Percentiles rank a stretch among this genome's conserved stretches.
phyloP scores from a whole-genome alignment of 2,888 invertebrate genomes.

The Didymodactylos carnosus region DNA sequence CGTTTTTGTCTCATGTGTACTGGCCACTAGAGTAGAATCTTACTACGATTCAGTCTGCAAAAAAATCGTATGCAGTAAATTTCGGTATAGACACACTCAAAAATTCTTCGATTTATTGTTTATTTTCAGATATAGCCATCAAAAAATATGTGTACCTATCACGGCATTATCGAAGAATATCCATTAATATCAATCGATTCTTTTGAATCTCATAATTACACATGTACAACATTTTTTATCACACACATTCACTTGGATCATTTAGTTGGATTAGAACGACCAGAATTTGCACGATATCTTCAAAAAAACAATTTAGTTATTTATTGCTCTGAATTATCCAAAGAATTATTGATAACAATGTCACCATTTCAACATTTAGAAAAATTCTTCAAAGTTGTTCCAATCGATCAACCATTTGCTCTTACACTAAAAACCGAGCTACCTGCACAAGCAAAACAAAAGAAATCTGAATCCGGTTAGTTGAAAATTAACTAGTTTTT shows the following conservation, averaged over 20 bases:
- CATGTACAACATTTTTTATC: not conserved
- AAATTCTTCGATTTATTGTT: too few relatives aligned
- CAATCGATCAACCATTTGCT: not conserved
- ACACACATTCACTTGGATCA: not conserved
- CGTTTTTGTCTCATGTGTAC: too few relatives aligned
- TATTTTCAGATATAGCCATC: too few relatives aligned
- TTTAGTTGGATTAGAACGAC: not conserved
- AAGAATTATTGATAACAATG: not conserved
- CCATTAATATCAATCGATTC: slow-evolving; percentile 1
- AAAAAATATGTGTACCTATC: not conserved
- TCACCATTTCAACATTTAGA: not conserved
- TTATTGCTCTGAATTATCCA: not conserved
- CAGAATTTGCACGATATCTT: not conserved
- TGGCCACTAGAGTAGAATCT: too few relatives aligned
- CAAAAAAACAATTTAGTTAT: not conserved
- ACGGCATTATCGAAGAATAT: not conserved
- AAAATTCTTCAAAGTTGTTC: not conserved
- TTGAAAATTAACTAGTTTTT: not conserved
- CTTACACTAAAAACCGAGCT: not conserved
- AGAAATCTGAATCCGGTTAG: not conserved
- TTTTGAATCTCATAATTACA: not conserved
- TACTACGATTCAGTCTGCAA: too few relatives aligned
- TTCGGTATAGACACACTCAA: too few relatives aligned
- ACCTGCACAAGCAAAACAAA: not conserved
- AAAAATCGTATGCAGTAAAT: too few relatives aligned